A percentile compares a stretch with the other conserved stretches of the same genome.
These are phyloP conservation scores for Meloidogyne hapla DNA, from an alignment of 1,140 invertebrate species.

Conservation along the genomic window DNA sequence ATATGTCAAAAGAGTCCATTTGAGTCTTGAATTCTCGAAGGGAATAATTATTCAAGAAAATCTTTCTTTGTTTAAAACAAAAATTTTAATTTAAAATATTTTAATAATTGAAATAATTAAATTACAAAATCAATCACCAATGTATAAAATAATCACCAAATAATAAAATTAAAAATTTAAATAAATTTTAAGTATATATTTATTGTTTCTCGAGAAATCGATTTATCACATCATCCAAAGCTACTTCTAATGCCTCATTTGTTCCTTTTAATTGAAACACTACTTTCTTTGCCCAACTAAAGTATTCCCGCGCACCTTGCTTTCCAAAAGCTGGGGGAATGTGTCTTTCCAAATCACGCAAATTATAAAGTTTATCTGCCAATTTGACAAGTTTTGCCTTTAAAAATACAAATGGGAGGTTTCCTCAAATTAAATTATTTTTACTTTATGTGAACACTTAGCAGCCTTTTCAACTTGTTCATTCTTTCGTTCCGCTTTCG, in stretches of 20 bases:
- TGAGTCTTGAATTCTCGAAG: too few species aligned
- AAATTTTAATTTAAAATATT: too few species aligned
- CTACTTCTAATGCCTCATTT: slow-evolving; percentile 71
- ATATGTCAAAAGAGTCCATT: too few species aligned
- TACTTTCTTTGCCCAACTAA: slow-evolving; percentile 75
- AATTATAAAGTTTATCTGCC: slow-evolving; percentile 83
- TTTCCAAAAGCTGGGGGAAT: slow-evolving; percentile 68
- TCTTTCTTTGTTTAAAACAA: too few species aligned
- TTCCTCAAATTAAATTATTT: too few species aligned
- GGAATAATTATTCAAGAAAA: too few species aligned
- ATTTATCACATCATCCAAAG: slow-evolving; percentile 70
- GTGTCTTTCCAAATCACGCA: slow-evolving; percentile 73
- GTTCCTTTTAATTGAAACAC: slow-evolving; percentile 72
- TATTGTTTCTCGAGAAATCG: slow-evolving; percentile 41
- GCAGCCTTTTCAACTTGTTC: slow-evolving; percentile 74
- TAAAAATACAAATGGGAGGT: slow-evolving; percentile 32
- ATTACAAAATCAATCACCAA: neutral
- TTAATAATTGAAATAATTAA: neutral
- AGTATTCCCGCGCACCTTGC: slow-evolving; percentile 71
- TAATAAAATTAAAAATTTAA: too few species aligned
- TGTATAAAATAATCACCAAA: neutral
- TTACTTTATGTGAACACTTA: slow-evolving; percentile 64
- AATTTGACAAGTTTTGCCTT: slow-evolving; percentile 79
- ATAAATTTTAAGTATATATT: neutral
- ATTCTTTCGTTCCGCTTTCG: slow-evolving; percentile 72